A percentile compares a stretch with the other conserved stretches of the same genome.
phyloP scores from a whole-genome alignment of 2,113 vertebrate genomes.

The Pitta sordida region DNA sequence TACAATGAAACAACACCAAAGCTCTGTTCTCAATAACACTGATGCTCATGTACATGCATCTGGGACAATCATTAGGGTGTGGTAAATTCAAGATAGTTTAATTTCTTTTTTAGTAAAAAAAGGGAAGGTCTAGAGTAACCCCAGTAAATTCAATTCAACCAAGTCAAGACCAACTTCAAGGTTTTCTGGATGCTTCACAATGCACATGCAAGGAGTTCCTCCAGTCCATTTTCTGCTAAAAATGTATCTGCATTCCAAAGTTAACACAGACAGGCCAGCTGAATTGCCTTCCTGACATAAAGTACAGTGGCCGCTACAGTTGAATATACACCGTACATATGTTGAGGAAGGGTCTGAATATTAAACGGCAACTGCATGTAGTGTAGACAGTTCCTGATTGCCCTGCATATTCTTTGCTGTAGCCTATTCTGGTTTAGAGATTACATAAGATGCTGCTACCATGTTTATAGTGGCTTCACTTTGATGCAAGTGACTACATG shows the following conservation, averaged over 20 bases:
- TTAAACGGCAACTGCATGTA: background rate
- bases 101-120: background rate
- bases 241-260: background rate
- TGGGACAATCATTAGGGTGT: background rate
- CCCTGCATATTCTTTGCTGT: background rate
- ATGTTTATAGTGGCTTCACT: background rate
- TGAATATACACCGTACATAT: background rate
- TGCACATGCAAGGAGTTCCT: background rate
- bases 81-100: background rate
- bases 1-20: background rate
- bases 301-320: background rate
- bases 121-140: background rate
- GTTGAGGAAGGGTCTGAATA: background rate
- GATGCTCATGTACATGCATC: rapidly evolving
- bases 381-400: background rate
- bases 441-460: background rate
- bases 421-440: background rate
- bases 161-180: background rate
- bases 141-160: background rate
- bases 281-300: background rate
- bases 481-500: background rate
- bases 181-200: background rate
- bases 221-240: background rate
- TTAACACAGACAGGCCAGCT: background rate
- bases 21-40: background rate